phyloP scores from a whole-genome alignment of 2,797 vertebrate species.

The Sebastiscus albofasciatus region DNA sequence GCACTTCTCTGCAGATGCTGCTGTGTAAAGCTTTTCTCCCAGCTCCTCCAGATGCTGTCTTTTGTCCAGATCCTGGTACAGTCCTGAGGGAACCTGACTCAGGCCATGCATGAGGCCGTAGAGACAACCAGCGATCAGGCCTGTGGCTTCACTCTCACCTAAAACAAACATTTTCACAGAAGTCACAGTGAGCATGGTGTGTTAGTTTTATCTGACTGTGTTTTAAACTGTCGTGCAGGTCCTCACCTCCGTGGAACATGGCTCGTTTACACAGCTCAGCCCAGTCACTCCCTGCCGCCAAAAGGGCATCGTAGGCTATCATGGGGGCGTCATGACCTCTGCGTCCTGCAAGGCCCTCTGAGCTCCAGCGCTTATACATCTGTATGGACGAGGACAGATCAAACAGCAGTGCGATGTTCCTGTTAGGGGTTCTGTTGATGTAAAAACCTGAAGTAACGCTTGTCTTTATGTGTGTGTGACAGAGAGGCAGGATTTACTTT shows the following conservation, averaged over 20 bases:
- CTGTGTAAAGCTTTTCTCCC: constrained; percentile 88
- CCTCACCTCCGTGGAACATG: constrained; percentile 95
- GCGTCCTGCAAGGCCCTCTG: constrained; percentile 90
- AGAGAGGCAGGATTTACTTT: constrained; percentile 80
- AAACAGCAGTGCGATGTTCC: background rate
- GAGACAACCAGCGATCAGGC: constrained; percentile 91
- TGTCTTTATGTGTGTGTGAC: background rate
- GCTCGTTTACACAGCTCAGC: constrained; percentile 90
- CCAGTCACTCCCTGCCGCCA: constrained; percentile 90
- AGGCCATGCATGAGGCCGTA: constrained; percentile 91
- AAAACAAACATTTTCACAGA: constrained; percentile 33
- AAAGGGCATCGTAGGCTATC: constrained; percentile 96
- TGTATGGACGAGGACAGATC: constrained; percentile 6
- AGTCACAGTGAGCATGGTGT: background rate
- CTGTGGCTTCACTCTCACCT: constrained; percentile 94
- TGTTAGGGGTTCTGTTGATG: background rate
- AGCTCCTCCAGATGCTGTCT: constrained; percentile 87
- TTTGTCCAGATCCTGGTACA: constrained; percentile 91
- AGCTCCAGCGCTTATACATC: constrained; percentile 97
- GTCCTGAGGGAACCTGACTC: constrained; percentile 83
- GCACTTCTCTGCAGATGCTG: constrained; percentile 91
- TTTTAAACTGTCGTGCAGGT: background rate
- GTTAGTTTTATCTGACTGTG: background rate
- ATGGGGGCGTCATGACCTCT: constrained; percentile 96
- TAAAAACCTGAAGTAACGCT: background rate